phyloP scores from a whole-genome alignment of 2,888 invertebrate species.

The Nymphalis urticae region DNA sequence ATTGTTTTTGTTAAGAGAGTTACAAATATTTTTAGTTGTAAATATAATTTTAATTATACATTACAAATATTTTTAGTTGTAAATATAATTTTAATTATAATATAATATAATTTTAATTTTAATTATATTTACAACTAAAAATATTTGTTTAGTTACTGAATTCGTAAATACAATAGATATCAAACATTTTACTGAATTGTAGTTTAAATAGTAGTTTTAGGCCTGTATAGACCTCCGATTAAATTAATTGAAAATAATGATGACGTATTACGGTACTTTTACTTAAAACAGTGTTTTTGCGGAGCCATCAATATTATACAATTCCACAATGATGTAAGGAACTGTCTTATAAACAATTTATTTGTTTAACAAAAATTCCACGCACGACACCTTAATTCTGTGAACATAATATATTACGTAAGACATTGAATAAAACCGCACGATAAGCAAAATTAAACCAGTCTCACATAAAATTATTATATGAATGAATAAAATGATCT shows the following conservation, averaged over 20 bases:
- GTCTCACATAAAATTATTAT: constrained; percentile 32
- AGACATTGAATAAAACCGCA: constrained; percentile 26
- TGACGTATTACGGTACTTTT: too few species aligned
- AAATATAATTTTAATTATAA: too few species aligned
- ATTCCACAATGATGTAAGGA: constrained; percentile 11
- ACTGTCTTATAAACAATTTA: constrained; percentile 17
- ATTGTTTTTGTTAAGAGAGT: neutral
- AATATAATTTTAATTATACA: too few species aligned
- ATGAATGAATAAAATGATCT: constrained; percentile 36
- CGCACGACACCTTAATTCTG: constrained; percentile 12
- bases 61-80: too few species aligned
- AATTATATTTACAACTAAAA: neutral
- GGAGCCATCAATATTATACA: neutral
- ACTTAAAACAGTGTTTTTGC: neutral
- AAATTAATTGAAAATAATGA: too few species aligned
- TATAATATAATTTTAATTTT: too few species aligned
- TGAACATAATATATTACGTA: constrained; percentile 40
- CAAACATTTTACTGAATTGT: too few species aligned
- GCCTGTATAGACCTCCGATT: too few species aligned
- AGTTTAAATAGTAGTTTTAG: too few species aligned
- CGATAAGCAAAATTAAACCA: constrained; percentile 25
- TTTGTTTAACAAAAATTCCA: constrained; percentile 4
- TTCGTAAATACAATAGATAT: too few species aligned
- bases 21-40: too few species aligned
- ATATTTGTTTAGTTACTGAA: too few species aligned